These are phyloP conservation scores for Mya arenaria DNA, from an alignment of 1,140 invertebrate species.

Conservation along the genomic window DNA sequence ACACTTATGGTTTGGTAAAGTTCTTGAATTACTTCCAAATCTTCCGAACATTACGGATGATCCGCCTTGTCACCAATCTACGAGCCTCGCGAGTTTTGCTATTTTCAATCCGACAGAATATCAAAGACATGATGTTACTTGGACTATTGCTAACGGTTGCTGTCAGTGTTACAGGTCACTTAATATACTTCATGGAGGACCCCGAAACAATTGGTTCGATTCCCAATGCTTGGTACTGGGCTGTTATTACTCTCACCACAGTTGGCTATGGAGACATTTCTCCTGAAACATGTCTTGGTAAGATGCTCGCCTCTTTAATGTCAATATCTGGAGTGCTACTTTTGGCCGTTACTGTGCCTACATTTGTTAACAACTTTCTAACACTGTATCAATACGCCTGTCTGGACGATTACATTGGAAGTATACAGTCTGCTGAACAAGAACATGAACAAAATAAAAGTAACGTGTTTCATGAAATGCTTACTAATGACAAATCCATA, in stretches of 20 bases:
- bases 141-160: slow-evolving; percentile 60
- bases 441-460: too few species aligned
- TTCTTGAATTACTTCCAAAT: slow-evolving; percentile 91
- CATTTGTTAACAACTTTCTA: slow-evolving; percentile 93
- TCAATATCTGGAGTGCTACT: slow-evolving; percentile 86
- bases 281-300: slow-evolving; percentile 66
- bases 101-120: slow-evolving; percentile 85
- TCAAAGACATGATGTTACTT: slow-evolving; percentile 63
- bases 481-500: too few species aligned
- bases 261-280: slow-evolving; percentile 98
- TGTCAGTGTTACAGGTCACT: slow-evolving; percentile 62
- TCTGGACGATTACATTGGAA: slow-evolving; percentile 19
- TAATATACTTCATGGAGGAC: slow-evolving; percentile 66
- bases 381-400: slow-evolving; percentile 53
- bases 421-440: too few species aligned
- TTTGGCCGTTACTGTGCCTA: slow-evolving; percentile 87
- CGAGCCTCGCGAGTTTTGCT: slow-evolving; percentile 90
- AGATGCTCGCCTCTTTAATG: slow-evolving; percentile 89
- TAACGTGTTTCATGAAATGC: too few species aligned
- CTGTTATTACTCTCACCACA: slow-evolving; percentile 94
- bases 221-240: slow-evolving; percentile 97
- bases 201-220: slow-evolving; percentile 88
- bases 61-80: slow-evolving; percentile 92
- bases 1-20: slow-evolving; percentile 33
- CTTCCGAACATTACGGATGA: slow-evolving; percentile 97